Evolutionary conservation across 2,113 vertebrate genomes (phyloP), one percentile per base, ranked within the genome.

Genomic region (Telmatochromis sp.): DNA sequence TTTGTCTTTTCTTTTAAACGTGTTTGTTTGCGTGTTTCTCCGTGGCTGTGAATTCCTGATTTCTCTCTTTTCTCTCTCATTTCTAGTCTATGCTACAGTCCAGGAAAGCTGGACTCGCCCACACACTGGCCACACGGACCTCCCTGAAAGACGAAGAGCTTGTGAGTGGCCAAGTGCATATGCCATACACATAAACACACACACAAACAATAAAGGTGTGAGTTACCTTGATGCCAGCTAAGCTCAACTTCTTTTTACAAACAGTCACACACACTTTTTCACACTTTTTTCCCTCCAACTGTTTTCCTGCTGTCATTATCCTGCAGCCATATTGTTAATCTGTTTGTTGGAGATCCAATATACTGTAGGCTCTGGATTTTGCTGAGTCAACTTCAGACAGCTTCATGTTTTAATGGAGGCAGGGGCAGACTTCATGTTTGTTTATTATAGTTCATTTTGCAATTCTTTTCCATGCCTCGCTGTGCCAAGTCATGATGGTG

Each of bases 81-180:
- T 81, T 86, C 13, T 90, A 99, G 98, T 97, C 98, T 31, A 96
- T 99, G 97, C 97, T 99, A 75, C 98, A 98, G 96, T 98, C 97
- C 88, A 97, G 98, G 93, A 99, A 99, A 92, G 97, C 97, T 9
- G 97, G 98, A 47, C 97, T 99, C 93, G 97, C 97, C 75, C 98
- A 98, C 79, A 97, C 97, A 33, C 95, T 99, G 97, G 97, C 97
- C 87, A 98, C 97, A 23, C 96, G 98, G 42, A 97, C 98, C 33
- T 99, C 98, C 89, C 97, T 99, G 86, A 99, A 98, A 93, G 98
- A 99, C 80, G 97, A 99, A 95, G 98, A 99, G 82, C 96, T 99
- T 95, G 98, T 99, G 95, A 97, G 98, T 94, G 17, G 11, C 42
- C 23, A 60, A 73, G 28, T 78, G 70, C 47, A 75, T n/a, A 57